These are phyloP conservation scores for Campoletis sonorensis DNA, from an alignment of 1,140 invertebrate genomes.

Conservation along the genomic window DNA sequence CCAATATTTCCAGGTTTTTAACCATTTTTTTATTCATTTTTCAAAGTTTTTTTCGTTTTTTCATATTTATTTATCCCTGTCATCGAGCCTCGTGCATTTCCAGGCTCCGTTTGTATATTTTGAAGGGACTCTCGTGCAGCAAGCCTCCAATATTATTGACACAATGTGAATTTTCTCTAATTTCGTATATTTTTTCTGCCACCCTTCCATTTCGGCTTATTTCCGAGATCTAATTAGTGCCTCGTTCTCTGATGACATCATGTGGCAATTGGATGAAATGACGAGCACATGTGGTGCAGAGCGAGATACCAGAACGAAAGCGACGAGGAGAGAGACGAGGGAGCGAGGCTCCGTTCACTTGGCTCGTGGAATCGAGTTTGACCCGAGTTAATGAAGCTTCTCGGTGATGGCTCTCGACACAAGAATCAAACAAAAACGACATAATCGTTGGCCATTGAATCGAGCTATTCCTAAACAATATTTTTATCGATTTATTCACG, in stretches of 20 bases:
- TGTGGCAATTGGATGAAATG: constrained; percentile 54
- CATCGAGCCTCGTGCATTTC: too few species aligned
- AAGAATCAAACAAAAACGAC: background rate
- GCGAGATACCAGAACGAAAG: constrained; percentile 19
- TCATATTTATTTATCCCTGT: too few species aligned
- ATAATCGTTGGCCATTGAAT: background rate
- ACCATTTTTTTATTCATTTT: too few species aligned
- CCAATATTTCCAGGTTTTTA: too few species aligned
- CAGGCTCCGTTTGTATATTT: background rate
- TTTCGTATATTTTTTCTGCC: constrained; percentile 10
- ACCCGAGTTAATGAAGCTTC: constrained; percentile 50
- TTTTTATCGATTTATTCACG: too few species aligned
- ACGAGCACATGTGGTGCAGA: constrained; percentile 43
- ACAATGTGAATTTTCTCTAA: background rate
- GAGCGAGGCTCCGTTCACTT: background rate
- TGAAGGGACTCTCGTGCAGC: background rate
- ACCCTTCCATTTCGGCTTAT: constrained; percentile 49
- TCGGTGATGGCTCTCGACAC: constrained; percentile 34
- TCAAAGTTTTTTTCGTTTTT: too few species aligned
- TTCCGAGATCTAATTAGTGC: constrained; percentile 52
- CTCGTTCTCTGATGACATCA: constrained; percentile 49
- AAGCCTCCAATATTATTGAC: too few species aligned
- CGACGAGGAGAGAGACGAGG: too few species aligned
- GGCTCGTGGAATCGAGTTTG: constrained; percentile 52
- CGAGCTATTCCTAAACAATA: background rate